phyloP scores from a whole-genome alignment of 2,797 vertebrate species.

The Heliangelus exortis region DNA sequence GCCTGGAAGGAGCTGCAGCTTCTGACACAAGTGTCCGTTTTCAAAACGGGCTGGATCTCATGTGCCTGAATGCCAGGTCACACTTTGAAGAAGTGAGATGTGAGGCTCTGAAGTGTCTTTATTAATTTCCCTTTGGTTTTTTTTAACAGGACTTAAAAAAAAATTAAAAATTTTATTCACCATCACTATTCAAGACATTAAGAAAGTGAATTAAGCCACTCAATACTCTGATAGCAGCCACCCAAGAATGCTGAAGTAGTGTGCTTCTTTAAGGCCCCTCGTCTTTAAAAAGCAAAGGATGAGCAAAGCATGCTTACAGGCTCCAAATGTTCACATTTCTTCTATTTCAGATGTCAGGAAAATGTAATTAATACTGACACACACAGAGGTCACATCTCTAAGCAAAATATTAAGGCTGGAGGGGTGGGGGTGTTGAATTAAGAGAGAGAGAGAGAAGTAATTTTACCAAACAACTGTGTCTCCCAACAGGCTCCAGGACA shows the following conservation, averaged over 20 bases:
- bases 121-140: background rate
- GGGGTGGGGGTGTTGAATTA: background rate
- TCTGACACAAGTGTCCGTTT: background rate
- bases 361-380: conserved; percentile 53
- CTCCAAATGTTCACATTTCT: conserved; percentile 1
- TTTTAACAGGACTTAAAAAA: background rate
- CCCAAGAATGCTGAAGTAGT: background rate
- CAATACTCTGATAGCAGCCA: background rate
- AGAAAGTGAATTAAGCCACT: background rate
- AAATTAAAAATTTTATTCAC: background rate
- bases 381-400: conserved; percentile 14
- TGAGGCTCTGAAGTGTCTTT: background rate
- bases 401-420: background rate
- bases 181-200: background rate
- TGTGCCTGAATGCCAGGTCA: background rate
- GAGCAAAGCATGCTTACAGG: background rate
- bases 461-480: background rate
- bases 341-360: conserved; percentile 10
- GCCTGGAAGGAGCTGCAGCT: conserved; percentile 33
- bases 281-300: background rate
- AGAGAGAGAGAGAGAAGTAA: background rate
- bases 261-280: background rate
- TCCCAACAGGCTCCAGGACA: background rate
- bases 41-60: background rate
- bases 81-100: background rate